A percentile compares a stretch with the other conserved stretches of the same genome.
Evolutionary conservation across 2,888 invertebrate species (phyloP).

Genomic region (Chorisops tibialis): DNA sequence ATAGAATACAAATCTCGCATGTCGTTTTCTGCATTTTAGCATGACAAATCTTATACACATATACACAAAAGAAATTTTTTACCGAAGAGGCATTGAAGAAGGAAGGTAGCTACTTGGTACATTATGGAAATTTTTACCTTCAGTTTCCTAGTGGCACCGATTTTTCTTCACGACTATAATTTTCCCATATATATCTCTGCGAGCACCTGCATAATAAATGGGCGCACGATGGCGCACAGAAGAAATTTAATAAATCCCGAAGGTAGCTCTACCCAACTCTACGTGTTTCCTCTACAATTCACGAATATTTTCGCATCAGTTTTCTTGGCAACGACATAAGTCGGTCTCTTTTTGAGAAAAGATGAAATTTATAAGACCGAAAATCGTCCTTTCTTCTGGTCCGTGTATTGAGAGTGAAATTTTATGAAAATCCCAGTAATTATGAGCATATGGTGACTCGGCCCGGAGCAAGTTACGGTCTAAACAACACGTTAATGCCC

Average conservation of each 20-base stretch:
- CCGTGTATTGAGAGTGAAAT: neutral
- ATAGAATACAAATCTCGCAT: conserved; percentile 1
- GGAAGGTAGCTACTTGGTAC: neutral
- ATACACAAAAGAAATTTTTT: too few relatives aligned
- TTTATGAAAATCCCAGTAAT: conserved; percentile 23
- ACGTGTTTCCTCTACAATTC: conserved; percentile 3
- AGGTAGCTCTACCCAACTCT: conserved; percentile 5
- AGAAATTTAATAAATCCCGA: conserved; percentile 24
- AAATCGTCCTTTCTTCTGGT: neutral
- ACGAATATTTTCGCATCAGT: conserved; percentile 12
- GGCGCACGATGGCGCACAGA: conserved; percentile 23
- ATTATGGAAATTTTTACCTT: conserved; percentile 23
- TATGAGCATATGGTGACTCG: conserved; percentile 15
- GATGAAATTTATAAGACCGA: neutral
- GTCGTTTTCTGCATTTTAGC: neutral
- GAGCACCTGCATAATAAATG: conserved; percentile 22
- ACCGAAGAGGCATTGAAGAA: too few relatives aligned
- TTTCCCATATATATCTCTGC: conserved; percentile 17
- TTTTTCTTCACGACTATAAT: conserved; percentile 22
- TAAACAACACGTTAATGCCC: conserved; percentile 32
- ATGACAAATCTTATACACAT: conserved; percentile 2
- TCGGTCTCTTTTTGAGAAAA: neutral
- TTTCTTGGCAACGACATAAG: neutral
- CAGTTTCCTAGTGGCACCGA: conserved; percentile 17
- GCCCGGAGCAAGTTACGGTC: conserved; percentile 10